Conservation (phyloP, 2,113 vertebrate species). For the Coryphaenoides rupestris region DNA sequence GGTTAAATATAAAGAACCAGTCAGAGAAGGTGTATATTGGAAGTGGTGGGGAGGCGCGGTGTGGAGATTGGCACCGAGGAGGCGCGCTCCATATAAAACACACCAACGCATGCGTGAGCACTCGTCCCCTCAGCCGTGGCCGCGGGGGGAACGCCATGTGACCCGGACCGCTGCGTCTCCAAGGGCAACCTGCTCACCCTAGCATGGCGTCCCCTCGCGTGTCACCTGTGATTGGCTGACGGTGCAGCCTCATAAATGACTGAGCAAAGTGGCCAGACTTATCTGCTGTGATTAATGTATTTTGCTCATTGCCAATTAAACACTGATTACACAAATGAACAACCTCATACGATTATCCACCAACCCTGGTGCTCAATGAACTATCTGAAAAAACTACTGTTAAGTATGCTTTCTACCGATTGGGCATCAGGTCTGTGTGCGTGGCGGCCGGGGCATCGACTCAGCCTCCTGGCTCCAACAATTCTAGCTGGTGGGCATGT, state of each 20-base stretch:
- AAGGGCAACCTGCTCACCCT: constrained; percentile 22
- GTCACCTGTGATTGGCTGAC: constrained; percentile 47
- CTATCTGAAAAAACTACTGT: no score
- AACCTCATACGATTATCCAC: no score
- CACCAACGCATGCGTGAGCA: neutral
- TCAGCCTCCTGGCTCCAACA: no score
- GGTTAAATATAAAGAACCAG: no score
- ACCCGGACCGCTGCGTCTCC: constrained; percentile 8
- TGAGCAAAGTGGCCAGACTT: constrained; percentile 47
- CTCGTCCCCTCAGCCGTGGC: constrained; percentile 5
- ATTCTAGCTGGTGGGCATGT: no score
- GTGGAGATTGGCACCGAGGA: neutral
- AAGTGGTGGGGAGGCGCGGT: no score
- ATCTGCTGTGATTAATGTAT: constrained; percentile 66
- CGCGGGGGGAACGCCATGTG: constrained; percentile 23
- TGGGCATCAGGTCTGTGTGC: constrained; percentile 33
- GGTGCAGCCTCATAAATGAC: constrained; percentile 54
- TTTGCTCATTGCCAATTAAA: constrained; percentile 69
- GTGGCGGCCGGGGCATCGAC: no score
- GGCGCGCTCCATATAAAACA: neutral
- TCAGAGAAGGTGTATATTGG: no score
- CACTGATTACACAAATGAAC: constrained; percentile 71
- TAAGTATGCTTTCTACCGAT: no score
- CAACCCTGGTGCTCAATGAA: no score
- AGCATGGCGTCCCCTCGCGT: constrained; percentile 14